Percentiles rank a stretch among this genome's conserved stretches.
Conservation (phyloP, 2,797 vertebrate genomes). For the Gymnopithys bicolor region DNA sequence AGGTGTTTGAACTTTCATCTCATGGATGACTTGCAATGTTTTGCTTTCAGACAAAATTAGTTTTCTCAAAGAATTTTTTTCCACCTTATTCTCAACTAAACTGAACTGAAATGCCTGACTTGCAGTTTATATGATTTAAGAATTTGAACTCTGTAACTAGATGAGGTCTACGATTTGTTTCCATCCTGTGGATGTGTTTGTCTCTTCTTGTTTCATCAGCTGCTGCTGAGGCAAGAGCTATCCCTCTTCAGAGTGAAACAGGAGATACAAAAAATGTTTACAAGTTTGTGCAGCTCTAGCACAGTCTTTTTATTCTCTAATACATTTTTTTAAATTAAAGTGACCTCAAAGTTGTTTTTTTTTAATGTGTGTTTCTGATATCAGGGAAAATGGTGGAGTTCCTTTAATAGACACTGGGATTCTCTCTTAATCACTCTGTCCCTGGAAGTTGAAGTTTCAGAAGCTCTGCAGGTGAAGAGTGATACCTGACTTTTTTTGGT, state of each 20-base stretch:
- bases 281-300: neutral
- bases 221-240: neutral
- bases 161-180: neutral
- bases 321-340: neutral
- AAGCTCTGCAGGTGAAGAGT: neutral
- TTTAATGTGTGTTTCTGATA: neutral
- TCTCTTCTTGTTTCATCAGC: neutral
- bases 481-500: neutral
- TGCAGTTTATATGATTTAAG: neutral
- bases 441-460: neutral
- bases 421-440: neutral
- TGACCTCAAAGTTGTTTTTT: neutral
- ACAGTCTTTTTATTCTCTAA: neutral
- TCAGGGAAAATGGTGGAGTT: neutral
- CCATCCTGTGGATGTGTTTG: neutral
- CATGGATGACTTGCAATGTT: neutral
- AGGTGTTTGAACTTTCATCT: conserved; percentile 12
- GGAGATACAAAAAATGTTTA: neutral
- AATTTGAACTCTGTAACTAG: neutral
- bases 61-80: neutral
- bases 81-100: neutral
- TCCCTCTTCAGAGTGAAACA: neutral
- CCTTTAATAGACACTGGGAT: neutral
- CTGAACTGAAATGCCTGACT: neutral
- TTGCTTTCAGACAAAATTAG: conserved; percentile 7